Evolutionary conservation across 1,140 invertebrate genomes (phyloP), one percentile per base, ranked within the genome.

Genomic region (Drosophila bocki): DNA sequence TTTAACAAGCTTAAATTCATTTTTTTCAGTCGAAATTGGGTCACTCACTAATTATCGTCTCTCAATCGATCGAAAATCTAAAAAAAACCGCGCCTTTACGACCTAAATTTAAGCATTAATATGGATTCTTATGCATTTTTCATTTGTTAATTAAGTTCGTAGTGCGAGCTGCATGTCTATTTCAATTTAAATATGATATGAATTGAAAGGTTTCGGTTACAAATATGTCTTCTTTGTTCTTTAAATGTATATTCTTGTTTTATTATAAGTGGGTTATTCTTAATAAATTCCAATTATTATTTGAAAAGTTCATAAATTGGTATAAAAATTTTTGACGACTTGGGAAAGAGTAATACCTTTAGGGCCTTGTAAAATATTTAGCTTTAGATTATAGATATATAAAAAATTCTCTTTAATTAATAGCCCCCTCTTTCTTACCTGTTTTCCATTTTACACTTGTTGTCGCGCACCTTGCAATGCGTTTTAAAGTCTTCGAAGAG

Each of bases 381-480:
- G 2, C 2, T 26, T 2, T 26, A 26, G 22, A 26, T 26, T 26
- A 26, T 26, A 26, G 26, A 4, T 26, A 26, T 26, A 26, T 26
- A 29, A 29, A 29, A 29, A 29, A 29, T 29, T 29, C 6, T 11
- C 11, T 8, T 13, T 35, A 32, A 11, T 22, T 19, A 2, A 7
- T 32, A 37, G 11, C 7, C 12, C 12, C 11, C 35, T 22, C 32
- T 3, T 15, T 92, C 94, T 95, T 93, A 98, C 97, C 96, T 96
- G 93, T 96, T 96, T 69, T 97, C 96, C 96, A 97, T 97, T 81
- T 95, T 95, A 93, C 97, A 98, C 92, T 96, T 96, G 85, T 96
- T 96, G 74, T 97, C 96, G 68, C 96, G 94, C 54, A 96, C 95
- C 92, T 97, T 97, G 94, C 97, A 98, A 83, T 96, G 96, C 53